Percentiles rank a stretch among this genome's conserved stretches.
Conservation (phyloP, 2,797 vertebrate species). For the Gymnoscopelus braueri region DNA sequence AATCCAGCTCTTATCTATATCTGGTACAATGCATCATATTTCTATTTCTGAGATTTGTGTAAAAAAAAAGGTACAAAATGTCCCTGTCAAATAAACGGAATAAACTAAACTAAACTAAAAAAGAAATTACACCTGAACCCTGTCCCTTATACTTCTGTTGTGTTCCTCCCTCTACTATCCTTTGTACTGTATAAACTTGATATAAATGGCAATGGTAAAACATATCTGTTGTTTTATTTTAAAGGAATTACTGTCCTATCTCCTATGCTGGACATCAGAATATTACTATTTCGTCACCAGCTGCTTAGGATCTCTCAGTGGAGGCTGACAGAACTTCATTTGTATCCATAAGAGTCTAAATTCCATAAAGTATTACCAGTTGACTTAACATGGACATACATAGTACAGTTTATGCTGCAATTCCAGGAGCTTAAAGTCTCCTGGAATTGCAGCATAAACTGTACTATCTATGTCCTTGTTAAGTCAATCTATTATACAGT, state of each 20-base stretch:
- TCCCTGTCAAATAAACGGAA: no score
- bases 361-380: background rate
- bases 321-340: background rate
- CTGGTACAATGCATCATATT: no score
- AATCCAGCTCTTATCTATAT: no score
- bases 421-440: background rate
- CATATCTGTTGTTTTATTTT: no score
- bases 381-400: background rate
- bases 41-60: no score
- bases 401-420: background rate
- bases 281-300: background rate
- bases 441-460: slow-evolving; percentile 2
- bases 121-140: no score
- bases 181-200: no score
- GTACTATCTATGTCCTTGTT: background rate
- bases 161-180: no score
- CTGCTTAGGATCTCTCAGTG: background rate
- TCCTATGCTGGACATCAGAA: background rate
- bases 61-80: no score
- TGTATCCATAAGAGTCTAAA: slow-evolving; percentile 6
- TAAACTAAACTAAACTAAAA: no score
- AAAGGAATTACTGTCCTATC: background rate
- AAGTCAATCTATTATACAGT: background rate
- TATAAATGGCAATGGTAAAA: no score
- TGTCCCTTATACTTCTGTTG: no score